Evolutionary conservation across 2,113 vertebrate genomes (phyloP).

Genomic region (Prunella fulvescens): DNA sequence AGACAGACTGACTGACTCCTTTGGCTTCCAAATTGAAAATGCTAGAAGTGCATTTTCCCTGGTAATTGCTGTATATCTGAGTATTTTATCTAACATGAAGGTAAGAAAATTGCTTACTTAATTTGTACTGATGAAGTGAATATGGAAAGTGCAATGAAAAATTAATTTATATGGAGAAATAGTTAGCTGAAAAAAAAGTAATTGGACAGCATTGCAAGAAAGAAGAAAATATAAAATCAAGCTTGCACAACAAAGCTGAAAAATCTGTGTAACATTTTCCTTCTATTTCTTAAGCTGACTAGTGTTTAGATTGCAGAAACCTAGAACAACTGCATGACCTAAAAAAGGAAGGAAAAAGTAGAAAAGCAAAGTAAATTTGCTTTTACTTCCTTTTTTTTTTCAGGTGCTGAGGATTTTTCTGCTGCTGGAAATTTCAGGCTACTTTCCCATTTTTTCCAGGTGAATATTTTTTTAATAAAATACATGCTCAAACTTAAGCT

Average conservation of each 20-base stretch:
- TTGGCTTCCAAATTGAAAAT: not conserved
- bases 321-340: not conserved
- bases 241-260: not conserved
- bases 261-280: not conserved
- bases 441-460: conserved; percentile 57
- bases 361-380: not conserved
- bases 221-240: not conserved
- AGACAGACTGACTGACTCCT: conserved; percentile 31
- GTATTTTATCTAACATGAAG: conserved; percentile 66
- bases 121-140: conserved; percentile 9
- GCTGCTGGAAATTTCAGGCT: conserved; percentile 54
- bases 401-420: conserved; percentile 61
- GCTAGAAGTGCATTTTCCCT: not conserved
- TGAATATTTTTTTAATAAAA: conserved; percentile 13
- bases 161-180: not conserved
- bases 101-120: conserved; percentile 60
- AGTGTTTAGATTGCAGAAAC: not conserved
- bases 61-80: conserved; percentile 8
- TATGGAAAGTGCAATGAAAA: conserved; percentile 13
- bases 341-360: not conserved
- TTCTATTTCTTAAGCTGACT: not conserved
- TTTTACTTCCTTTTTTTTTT: not conserved
- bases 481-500: not conserved
- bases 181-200: not conserved
- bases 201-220: not conserved